Conservation (phyloP, 2,888 invertebrate species). For the Lasioglossum zephyrum region DNA sequence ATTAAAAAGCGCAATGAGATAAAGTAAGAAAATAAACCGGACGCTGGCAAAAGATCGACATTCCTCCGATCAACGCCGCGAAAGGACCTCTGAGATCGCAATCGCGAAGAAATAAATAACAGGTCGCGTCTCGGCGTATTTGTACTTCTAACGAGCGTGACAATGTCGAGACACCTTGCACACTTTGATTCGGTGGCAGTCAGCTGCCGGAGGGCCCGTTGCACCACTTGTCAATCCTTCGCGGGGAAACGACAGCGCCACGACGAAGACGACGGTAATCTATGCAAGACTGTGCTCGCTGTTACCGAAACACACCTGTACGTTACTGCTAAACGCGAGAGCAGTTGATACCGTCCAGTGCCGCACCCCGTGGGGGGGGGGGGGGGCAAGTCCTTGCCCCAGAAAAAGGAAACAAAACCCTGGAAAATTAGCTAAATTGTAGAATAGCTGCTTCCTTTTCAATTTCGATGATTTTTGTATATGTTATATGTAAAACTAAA, state of each 20-base stretch:
- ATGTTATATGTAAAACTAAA: too few species aligned
- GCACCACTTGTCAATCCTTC: constrained; percentile 59
- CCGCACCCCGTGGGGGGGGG: too few species aligned
- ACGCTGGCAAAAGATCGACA: constrained; percentile 25
- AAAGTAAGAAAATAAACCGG: constrained; percentile 12
- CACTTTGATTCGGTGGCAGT: constrained; percentile 62
- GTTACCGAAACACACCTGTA: constrained; percentile 64
- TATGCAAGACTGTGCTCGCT: constrained; percentile 57
- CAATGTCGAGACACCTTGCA: constrained; percentile 60
- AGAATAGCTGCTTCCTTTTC: too few species aligned
- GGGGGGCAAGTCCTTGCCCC: too few species aligned
- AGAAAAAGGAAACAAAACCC: too few species aligned
- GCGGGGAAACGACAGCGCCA: constrained; percentile 38
- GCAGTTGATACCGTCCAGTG: background rate
- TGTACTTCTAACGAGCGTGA: constrained; percentile 58
- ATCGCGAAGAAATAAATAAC: constrained; percentile 56
- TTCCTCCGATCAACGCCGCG: constrained; percentile 22
- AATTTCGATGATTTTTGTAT: too few species aligned
- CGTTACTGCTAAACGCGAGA: constrained; percentile 9
- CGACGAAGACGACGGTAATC: constrained; percentile 67
- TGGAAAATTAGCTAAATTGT: too few species aligned
- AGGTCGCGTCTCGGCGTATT: constrained; percentile 38
- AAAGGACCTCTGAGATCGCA: constrained; percentile 40
- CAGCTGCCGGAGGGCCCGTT: constrained; percentile 68
- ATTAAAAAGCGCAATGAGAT: constrained; percentile 2